Evolutionary conservation across 1,140 invertebrate species (phyloP), one percentile per base, ranked within the genome.

Genomic region (Drosophila asahinai): DNA sequence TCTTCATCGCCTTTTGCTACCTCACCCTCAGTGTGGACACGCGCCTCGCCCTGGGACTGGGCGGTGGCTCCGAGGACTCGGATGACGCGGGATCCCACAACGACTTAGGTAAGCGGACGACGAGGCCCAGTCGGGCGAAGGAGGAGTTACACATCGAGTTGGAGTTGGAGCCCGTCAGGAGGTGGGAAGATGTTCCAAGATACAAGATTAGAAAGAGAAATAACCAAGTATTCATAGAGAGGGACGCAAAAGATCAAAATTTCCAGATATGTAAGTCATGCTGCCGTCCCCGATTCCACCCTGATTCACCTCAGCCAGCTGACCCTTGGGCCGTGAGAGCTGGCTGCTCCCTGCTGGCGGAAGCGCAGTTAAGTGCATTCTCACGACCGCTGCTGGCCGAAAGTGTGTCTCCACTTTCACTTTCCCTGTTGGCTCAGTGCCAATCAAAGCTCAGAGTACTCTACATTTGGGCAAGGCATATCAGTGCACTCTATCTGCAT

Each of bases 21-120:
- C 65, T 87, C 43, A 63, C 67, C 67, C 61, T 89, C n/a, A 65
- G 65, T 45, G 55, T 63, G 8, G 73, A 76, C 51, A 54, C 66
- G 14, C 52, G 71, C 19, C 17, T 73, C 38, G 55, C 54, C 54
- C 55, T 64, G 42, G 83, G 73, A 49, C 74, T 71, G 52, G 71
- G 80, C 55, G 36, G 33, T 11, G 48, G 27, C n/a, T n/a, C 51
- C 7, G 66, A 79, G n/a, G 81, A 84, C 45, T 68, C 51, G 17
- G 66, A 66, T 2, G 70, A 68, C 4, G 70, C 65, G 33, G 60
- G 48, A 19, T 60, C 70, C 8, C 86, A 73, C 27, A 82, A 70
- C 25, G 78, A 75, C 42, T 42, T 75, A 81, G 84, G 84, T 89
- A 89, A 89, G 84, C 51, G 71, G 68, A 38, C 27, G 12, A 36